Percentiles rank a stretch among this genome's conserved stretches.
Conservation (phyloP, 2,797 vertebrate species). For the Limosa lapponica region DNA sequence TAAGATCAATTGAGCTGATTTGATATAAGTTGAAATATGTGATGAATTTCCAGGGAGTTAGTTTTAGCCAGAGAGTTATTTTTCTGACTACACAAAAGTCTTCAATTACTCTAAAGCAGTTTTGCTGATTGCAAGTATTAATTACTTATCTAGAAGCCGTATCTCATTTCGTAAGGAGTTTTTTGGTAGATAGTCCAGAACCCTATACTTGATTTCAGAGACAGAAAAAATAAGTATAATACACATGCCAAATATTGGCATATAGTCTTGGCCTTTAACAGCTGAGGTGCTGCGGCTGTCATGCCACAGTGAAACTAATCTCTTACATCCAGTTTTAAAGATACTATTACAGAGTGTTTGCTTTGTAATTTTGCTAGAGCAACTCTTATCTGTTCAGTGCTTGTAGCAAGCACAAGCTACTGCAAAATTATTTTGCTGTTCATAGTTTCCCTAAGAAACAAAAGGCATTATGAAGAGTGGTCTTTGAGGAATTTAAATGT, state of each 20-base stretch:
- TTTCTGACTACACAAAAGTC: neutral
- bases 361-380: neutral
- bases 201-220: neutral
- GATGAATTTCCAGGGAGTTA: neutral
- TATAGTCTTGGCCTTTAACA: constrained; percentile 3
- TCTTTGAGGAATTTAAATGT: neutral
- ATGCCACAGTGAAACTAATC: neutral
- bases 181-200: neutral
- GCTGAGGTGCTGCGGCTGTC: neutral
- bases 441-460: neutral
- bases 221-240: neutral
- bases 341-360: neutral
- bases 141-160: neutral
- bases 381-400: constrained; percentile 5
- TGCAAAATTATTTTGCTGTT: neutral
- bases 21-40: neutral
- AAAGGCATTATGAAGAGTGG: neutral
- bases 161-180: neutral
- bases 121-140: neutral
- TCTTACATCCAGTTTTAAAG: neutral
- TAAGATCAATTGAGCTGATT: neutral
- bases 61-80: neutral
- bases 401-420: constrained; percentile 17
- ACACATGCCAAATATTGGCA: neutral
- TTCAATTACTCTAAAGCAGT: neutral